These are phyloP conservation scores for Notamacropus eugenii DNA, from an alignment of 2,797 vertebrate species.

Conservation along the genomic window DNA sequence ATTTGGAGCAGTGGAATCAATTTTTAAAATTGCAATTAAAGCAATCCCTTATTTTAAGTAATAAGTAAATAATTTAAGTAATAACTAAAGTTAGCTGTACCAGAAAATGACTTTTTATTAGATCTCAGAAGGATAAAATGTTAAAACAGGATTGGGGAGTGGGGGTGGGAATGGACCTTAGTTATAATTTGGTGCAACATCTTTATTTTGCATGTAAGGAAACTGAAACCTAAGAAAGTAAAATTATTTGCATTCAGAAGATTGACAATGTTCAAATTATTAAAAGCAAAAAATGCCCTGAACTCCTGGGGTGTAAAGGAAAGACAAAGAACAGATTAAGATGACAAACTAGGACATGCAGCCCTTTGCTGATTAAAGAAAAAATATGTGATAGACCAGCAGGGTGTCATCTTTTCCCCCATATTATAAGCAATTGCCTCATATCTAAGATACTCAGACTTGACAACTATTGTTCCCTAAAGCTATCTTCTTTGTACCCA, in stretches of 20 bases:
- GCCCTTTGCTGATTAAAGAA: not conserved
- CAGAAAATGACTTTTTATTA: not conserved
- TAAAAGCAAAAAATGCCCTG: not conserved
- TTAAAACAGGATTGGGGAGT: too few species aligned
- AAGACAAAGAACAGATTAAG: not conserved
- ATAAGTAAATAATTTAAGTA: not conserved
- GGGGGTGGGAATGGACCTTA: not conserved
- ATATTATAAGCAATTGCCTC: not conserved
- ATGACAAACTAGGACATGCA: not conserved
- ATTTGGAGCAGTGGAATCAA: not conserved
- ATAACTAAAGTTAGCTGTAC: not conserved
- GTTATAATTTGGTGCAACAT: not conserved
- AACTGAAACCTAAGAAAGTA: conserved; percentile 16
- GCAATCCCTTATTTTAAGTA: not conserved
- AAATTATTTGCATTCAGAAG: not conserved
- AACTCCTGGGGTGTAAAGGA: not conserved
- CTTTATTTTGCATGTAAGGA: not conserved
- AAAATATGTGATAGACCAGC: not conserved
- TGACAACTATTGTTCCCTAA: not conserved
- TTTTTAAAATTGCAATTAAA: not conserved
- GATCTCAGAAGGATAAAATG: not conserved
- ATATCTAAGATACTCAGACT: not conserved
- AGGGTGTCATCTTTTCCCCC: not conserved
- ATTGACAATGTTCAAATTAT: not conserved
- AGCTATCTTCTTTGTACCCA: not conserved